phyloP scores from a whole-genome alignment of 2,888 invertebrate genomes.

The Augiades crinisus region DNA sequence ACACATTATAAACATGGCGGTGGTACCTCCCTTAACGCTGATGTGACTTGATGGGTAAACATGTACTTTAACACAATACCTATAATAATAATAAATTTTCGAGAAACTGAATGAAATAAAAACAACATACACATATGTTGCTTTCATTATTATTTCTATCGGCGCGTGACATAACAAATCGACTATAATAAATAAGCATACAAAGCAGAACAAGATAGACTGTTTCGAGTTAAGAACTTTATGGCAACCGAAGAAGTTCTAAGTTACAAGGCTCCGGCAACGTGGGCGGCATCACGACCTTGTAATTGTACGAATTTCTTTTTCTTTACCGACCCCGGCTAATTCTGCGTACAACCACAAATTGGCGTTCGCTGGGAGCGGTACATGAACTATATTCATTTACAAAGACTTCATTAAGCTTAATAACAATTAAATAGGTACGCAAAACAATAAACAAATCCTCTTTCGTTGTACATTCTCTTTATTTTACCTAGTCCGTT shows the following conservation, averaged over 20 bases:
- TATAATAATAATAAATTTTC: too few relatives aligned
- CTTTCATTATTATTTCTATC: too few relatives aligned
- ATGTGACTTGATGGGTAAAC: too few relatives aligned
- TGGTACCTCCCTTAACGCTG: too few relatives aligned
- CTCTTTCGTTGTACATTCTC: neutral
- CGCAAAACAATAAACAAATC: conserved; percentile 32
- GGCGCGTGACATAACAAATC: too few relatives aligned
- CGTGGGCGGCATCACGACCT: conserved; percentile 40
- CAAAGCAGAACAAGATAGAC: neutral
- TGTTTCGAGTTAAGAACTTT: conserved; percentile 1
- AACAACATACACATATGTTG: too few relatives aligned
- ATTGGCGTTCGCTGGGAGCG: conserved; percentile 50
- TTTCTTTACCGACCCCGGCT: conserved; percentile 44
- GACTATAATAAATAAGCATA: neutral
- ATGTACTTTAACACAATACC: too few relatives aligned
- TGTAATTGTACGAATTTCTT: conserved; percentile 45
- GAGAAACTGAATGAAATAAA: too few relatives aligned
- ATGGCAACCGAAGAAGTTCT: conserved; percentile 27
- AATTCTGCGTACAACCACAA: conserved; percentile 49
- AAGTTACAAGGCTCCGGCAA: conserved; percentile 25
- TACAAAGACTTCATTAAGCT: conserved; percentile 12
- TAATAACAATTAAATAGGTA: conserved; percentile 31
- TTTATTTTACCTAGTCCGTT: neutral
- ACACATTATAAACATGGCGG: too few relatives aligned
- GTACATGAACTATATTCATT: conserved; percentile 40